Conservation (phyloP, 2,113 vertebrate genomes). For the Rallus limicola region DNA sequence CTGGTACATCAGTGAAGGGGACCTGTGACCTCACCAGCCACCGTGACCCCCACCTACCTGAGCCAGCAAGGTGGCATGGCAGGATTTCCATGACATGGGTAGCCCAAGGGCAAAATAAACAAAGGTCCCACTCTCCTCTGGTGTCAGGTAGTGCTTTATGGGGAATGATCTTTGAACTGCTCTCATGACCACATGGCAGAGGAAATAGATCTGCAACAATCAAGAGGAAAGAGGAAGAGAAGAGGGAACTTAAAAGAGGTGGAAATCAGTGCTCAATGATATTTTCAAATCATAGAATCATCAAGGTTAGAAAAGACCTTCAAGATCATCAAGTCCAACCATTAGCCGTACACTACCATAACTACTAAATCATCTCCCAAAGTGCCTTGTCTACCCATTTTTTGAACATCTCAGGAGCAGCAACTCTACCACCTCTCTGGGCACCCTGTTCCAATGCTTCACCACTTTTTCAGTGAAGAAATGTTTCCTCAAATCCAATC, state of each 20-base stretch:
- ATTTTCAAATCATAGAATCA: background rate
- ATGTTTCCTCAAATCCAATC: too few relatives aligned
- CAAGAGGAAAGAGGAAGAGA: background rate
- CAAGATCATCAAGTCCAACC: too few relatives aligned
- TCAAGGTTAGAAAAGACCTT: too few relatives aligned
- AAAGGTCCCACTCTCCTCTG: background rate
- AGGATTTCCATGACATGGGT: background rate
- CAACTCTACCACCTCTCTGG: too few relatives aligned
- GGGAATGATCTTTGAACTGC: background rate
- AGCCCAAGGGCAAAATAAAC: background rate
- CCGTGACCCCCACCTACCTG: background rate
- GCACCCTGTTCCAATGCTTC: too few relatives aligned
- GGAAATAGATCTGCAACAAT: background rate
- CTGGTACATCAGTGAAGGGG: background rate
- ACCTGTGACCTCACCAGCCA: background rate
- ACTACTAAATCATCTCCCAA: too few relatives aligned
- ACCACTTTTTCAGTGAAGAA: too few relatives aligned
- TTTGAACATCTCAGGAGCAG: too few relatives aligned
- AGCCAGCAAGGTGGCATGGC: background rate
- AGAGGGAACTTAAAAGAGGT: background rate
- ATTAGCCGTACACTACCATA: too few relatives aligned
- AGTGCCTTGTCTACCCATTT: too few relatives aligned
- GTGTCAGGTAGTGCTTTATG: fast-evolving
- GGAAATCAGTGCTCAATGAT: background rate
- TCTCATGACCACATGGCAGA: background rate